Evolutionary conservation across 1,140 invertebrate genomes (phyloP), one percentile per base, ranked within the genome.

Genomic region (Zaprionus ghesquierei): DNA sequence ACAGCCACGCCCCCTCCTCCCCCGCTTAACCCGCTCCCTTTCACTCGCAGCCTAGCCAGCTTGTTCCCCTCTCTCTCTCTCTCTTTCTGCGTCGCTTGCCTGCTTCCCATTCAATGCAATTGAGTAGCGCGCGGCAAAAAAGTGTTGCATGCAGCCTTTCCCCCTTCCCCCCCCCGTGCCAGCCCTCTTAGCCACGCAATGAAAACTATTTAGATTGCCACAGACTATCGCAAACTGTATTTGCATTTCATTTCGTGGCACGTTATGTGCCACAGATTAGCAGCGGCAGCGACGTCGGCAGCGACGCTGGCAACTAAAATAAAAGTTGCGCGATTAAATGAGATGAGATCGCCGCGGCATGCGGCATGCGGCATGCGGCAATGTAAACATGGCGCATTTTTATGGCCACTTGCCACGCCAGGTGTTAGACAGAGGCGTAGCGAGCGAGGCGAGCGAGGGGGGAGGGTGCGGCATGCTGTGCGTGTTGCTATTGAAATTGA

Each of bases 401-500:
- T 82, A 82, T 65, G 80, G 61, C 74, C 81, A 65, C 61, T 69
- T 81, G 76, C 66, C 35, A 41, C n/a, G 35, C 63, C 69, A 84
- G 62, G 74, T 58, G 51, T 31, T 77, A 15, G 35, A 15, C n/a
- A 15, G 35, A 8, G 0, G n/a, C n/a, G n/a, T n/a, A 38, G n/a
- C 2, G 13, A 3, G 3, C 3, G 31, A 3, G 31, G 3, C 9
- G 31, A 6, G 35, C 0, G 35, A 15, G n/a, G 0, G 35, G 13
- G 33, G 4, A n/a, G 35, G 4, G 33, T n/a, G 35, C 5, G n/a
- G n/a, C 5, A 12, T 9, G n/a, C 35, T 8, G 8, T 65, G 62
- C 61, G 59, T 64, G 65, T 82, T 84, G 76, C 87, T 86, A 87
- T 86, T 86, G 84, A 86, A 86, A 86, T 86, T 87, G 87, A 86